phyloP scores from a whole-genome alignment of 2,888 invertebrate genomes.

The Melanostoma scalare region DNA sequence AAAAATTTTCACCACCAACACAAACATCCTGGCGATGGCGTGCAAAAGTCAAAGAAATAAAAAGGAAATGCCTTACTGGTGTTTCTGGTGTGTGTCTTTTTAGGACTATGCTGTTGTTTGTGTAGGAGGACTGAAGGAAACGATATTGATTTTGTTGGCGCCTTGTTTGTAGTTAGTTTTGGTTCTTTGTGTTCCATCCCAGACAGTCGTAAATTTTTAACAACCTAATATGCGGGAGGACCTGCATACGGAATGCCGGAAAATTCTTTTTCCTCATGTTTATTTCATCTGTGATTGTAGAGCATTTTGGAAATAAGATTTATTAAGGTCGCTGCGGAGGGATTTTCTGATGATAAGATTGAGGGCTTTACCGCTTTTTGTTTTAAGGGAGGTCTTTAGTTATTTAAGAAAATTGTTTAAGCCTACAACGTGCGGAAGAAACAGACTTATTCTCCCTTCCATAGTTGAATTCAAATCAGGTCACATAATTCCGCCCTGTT shows the following conservation, averaged over 20 bases:
- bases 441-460: background rate
- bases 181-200: slow-evolving; percentile 9
- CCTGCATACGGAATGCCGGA: no score
- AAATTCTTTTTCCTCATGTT: slow-evolving; percentile 9
- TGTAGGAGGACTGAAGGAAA: slow-evolving; percentile 27
- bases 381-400: background rate
- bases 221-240: slow-evolving; percentile 1
- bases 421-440: no score
- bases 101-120: slow-evolving; percentile 29
- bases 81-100: slow-evolving; percentile 13
- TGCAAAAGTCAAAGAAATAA: slow-evolving; percentile 59
- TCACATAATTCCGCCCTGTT: slow-evolving; percentile 3
- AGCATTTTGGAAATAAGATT: slow-evolving; percentile 1
- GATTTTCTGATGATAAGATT: background rate
- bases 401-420: no score
- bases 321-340: background rate
- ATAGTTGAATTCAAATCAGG: slow-evolving; percentile 1
- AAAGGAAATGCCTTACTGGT: background rate
- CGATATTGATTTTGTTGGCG: slow-evolving; percentile 62
- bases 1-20: slow-evolving; percentile 19
- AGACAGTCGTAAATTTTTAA: slow-evolving; percentile 39
- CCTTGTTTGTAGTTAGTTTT: slow-evolving; percentile 28
- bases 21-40: slow-evolving; percentile 50
- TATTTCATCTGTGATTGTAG: slow-evolving; percentile 16
- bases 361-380: background rate